These are phyloP conservation scores for Hippoglossus hippoglossus DNA, from an alignment of 2,797 vertebrate species.

Conservation along the genomic window DNA sequence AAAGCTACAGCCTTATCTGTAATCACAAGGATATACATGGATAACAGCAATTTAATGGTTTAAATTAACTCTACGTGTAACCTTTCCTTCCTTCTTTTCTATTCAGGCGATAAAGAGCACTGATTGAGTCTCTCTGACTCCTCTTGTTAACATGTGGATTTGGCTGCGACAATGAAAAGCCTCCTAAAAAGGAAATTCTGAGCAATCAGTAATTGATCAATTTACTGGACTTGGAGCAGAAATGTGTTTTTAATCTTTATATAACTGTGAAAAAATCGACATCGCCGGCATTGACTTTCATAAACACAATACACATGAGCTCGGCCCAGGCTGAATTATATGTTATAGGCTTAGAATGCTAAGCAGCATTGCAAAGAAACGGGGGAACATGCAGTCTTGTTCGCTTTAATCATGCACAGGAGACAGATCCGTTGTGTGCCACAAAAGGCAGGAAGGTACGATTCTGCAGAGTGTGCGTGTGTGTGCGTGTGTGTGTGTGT, in stretches of 20 bases:
- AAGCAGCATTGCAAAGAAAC: slow-evolving; percentile 53
- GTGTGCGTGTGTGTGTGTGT: not conserved
- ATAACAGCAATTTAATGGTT: slow-evolving; percentile 18
- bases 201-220: slow-evolving; percentile 18
- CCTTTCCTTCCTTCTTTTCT: not conserved
- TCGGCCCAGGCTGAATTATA: slow-evolving; percentile 32
- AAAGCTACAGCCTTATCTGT: slow-evolving; percentile 2
- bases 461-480: slow-evolving; percentile 14
- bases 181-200: slow-evolving; percentile 19
- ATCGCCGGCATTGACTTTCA: slow-evolving; percentile 33
- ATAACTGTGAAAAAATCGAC: slow-evolving; percentile 23
- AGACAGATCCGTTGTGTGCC: slow-evolving; percentile 31
- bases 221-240: slow-evolving; percentile 7
- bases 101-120: too few species aligned
- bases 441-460: slow-evolving; percentile 37
- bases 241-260: slow-evolving; percentile 11
- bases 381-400: slow-evolving; percentile 44
- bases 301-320: slow-evolving; percentile 40
- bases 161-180: slow-evolving; percentile 10
- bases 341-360: slow-evolving; percentile 48
- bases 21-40: slow-evolving; percentile 21
- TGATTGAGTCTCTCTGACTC: slow-evolving; percentile 26
- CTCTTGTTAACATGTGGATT: slow-evolving; percentile 34
- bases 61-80: not conserved
- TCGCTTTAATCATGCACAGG: slow-evolving; percentile 53